Base-by-base conservation (phyloP, 1,140 invertebrate species). In the Formica selysi region DNA sequence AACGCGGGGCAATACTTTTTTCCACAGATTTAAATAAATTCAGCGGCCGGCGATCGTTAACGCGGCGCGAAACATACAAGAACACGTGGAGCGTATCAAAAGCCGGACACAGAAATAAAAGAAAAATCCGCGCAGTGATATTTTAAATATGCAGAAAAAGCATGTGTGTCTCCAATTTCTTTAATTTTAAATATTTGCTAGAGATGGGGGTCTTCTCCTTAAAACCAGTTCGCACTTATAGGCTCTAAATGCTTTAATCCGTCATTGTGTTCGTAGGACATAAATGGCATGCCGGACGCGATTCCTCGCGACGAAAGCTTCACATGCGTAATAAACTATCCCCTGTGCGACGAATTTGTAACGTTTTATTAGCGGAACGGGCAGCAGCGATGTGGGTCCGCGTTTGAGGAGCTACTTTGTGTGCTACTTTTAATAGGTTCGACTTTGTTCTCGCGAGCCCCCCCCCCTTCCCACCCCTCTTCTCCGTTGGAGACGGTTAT, bases 331-430 rank as follows among this genome's bases (percentile, higher is more conserved):
- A 91, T 95, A 95, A 95, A 95, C 91, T 90, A 88, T 87, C 91
- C 92, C 87, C 87, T 86, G 89, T 92, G 90, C 92, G 86, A 92
- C 93, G 93, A 95, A 95, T 95, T 93, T 94, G 93, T 94, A 94
- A 93, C 90, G 93, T 95, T 95, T 95, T 94, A 95, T 95, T 94
- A 92, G 91, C 84, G 68, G 71, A 16, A 29, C 57, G 48, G n/a
- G 64, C 73, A 74, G 65, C 86, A 64, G 29, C 67, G 68, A 73
- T 59, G 3, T 54, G 38, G 59, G 67, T 86, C 74, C 61, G 13
- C 61, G 78, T 62, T 32, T 6, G 32, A 36, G 64, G 65, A 73
- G 86, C 88, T 93, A 94, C 92, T 94, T 93, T 93, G 93, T 94
- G 90, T 88, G 89, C 89, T 89, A 73, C 85, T 91, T 94, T 94